phyloP scores from a whole-genome alignment of 2,888 invertebrate species.

The Cerceris ruficornis region DNA sequence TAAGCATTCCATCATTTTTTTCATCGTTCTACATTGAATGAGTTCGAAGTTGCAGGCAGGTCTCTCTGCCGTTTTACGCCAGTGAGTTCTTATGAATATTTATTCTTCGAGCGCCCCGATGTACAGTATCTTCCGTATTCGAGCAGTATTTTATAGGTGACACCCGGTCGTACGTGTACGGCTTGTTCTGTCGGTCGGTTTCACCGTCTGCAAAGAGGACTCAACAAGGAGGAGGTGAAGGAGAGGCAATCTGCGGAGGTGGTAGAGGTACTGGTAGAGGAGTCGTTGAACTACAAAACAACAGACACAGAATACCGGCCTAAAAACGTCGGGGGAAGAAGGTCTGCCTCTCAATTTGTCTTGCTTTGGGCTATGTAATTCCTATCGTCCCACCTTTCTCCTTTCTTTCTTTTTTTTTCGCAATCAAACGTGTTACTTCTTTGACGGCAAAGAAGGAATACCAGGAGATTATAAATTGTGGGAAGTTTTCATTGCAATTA shows the following conservation, averaged over 20 bases:
- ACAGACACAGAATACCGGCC: constrained; percentile 63
- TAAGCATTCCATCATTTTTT: too few relatives aligned
- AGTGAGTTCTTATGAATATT: constrained; percentile 68
- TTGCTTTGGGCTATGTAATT: constrained; percentile 44
- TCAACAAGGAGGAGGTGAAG: constrained; percentile 33
- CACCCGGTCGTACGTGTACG: constrained; percentile 47
- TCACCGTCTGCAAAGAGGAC: constrained; percentile 48
- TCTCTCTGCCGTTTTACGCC: constrained; percentile 38
- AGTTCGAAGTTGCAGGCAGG: too few relatives aligned
- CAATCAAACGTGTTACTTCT: constrained; percentile 14
- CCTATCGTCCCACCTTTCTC: constrained; percentile 10
- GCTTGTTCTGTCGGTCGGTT: constrained; percentile 52
- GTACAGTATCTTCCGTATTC: constrained; percentile 66
- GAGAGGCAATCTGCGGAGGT: constrained; percentile 47
- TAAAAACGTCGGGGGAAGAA: constrained; percentile 67
- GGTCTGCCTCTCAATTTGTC: constrained; percentile 46
- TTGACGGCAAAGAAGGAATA: not conserved
- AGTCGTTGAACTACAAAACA: constrained; percentile 72
- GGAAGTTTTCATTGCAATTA: too few relatives aligned
- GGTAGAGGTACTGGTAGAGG: constrained; percentile 50
- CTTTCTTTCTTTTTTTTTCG: constrained; percentile 10
- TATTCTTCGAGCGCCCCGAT: constrained; percentile 52
- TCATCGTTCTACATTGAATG: too few relatives aligned
- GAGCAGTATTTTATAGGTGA: constrained; percentile 56
- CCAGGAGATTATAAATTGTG: not conserved